A percentile compares a stretch with the other conserved stretches of the same genome.
These are phyloP conservation scores for Champsocephalus esox DNA, from an alignment of 2,797 vertebrate species.

Conservation along the genomic window DNA sequence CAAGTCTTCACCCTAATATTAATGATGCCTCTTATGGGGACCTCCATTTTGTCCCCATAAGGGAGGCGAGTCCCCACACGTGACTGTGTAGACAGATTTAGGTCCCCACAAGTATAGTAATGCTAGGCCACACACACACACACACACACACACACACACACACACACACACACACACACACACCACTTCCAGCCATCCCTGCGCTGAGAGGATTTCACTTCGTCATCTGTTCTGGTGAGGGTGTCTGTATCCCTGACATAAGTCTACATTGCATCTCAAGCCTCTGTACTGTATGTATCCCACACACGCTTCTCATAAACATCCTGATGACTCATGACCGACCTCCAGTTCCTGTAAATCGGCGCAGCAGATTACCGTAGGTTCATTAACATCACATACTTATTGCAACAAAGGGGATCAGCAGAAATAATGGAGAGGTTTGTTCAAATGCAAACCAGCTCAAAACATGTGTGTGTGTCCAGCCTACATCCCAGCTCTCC, in stretches of 20 bases:
- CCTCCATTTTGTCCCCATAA: too few relatives aligned
- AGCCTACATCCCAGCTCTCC: too few relatives aligned
- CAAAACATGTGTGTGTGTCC: background rate
- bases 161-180: background rate
- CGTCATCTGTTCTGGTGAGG: slow-evolving; percentile 50
- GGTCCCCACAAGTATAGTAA: too few relatives aligned
- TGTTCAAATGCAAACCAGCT: background rate
- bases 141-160: background rate
- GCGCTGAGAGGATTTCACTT: slow-evolving; percentile 50
- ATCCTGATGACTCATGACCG: slow-evolving; percentile 54
- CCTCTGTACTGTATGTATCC: background rate
- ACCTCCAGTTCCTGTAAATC: slow-evolving; percentile 51
- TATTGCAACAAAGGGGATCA: slow-evolving; percentile 8
- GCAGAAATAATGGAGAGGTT: slow-evolving; percentile 14
- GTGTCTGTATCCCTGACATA: slow-evolving; percentile 49
- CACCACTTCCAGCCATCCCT: slow-evolving; percentile 2
- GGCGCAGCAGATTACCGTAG: slow-evolving; percentile 26
- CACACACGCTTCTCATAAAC: slow-evolving; percentile 46
- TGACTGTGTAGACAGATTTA: too few relatives aligned
- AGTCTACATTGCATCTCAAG: slow-evolving; percentile 57
- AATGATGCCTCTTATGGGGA: too few relatives aligned
- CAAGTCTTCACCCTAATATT: too few relatives aligned
- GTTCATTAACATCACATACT: slow-evolving; percentile 16
- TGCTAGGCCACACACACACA: too few relatives aligned
- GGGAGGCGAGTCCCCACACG: too few relatives aligned